Percentiles rank a stretch among this genome's conserved stretches.
phyloP scores from a whole-genome alignment of 2,888 invertebrate genomes.

The Hymenopus coronatus region DNA sequence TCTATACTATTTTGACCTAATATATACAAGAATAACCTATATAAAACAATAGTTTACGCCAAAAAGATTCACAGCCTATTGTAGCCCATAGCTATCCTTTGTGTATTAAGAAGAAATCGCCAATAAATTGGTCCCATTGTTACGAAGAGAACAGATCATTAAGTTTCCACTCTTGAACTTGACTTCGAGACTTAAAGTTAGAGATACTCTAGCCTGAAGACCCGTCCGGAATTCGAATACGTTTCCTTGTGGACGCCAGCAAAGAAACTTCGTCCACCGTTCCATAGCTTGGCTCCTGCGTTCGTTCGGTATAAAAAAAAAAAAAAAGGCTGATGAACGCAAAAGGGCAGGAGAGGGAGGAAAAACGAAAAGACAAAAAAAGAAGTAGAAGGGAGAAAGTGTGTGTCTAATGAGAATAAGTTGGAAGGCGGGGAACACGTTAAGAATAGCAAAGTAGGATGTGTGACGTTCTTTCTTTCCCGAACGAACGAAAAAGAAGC shows the following conservation, averaged over 20 bases:
- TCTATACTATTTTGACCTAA: too few relatives aligned
- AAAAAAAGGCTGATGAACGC: not conserved
- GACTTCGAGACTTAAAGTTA: not conserved
- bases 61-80: too few relatives aligned
- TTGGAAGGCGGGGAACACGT: constrained; percentile 17
- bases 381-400: not conserved
- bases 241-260: not conserved
- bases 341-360: not conserved
- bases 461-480: not conserved
- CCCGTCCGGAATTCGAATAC: not conserved
- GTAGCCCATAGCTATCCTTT: too few relatives aligned
- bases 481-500: not conserved
- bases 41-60: too few relatives aligned
- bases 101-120: too few relatives aligned
- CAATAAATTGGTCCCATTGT: not conserved
- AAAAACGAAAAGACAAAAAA: not conserved
- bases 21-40: too few relatives aligned
- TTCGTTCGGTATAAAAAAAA: not conserved
- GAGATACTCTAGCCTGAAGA: not conserved
- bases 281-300: not conserved
- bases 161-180: not conserved
- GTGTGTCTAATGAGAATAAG: constrained; percentile 29
- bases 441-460: constrained; percentile 24
- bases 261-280: not conserved
- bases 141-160: not conserved